phyloP scores from a whole-genome alignment of 2,888 invertebrate genomes.

The Gymnosoma rotundatum region DNA sequence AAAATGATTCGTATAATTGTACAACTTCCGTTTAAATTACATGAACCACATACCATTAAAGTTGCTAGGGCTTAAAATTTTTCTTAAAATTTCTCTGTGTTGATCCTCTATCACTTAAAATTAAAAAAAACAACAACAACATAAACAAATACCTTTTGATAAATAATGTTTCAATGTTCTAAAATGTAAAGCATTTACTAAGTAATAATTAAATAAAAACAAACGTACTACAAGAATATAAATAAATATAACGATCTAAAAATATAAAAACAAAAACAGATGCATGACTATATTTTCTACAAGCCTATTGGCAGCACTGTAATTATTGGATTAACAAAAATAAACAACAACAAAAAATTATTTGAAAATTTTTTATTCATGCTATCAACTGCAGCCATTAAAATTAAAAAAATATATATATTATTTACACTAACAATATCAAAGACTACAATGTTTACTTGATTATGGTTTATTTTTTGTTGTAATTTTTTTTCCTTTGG shows the following conservation, averaged over 20 bases:
- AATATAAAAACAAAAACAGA: conserved; percentile 7
- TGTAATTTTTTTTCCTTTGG: no score
- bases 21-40: no score
- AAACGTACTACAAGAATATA: conserved; percentile 20
- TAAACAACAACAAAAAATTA: no score
- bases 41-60: no score
- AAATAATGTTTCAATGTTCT: conserved; percentile 69
- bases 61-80: no score
- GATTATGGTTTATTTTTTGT: not conserved
- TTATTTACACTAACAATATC: conserved; percentile 7
- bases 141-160: conserved; percentile 36
- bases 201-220: conserved; percentile 47
- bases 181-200: conserved; percentile 70
- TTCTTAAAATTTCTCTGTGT: not conserved
- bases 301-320: conserved; percentile 68
- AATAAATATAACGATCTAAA: conserved; percentile 4
- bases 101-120: not conserved
- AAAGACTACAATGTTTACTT: conserved; percentile 41
- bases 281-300: conserved; percentile 67
- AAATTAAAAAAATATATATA: not conserved
- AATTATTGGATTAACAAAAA: conserved; percentile 42
- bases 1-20: no score
- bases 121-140: not conserved
- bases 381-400: conserved; percentile 17
- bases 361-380: conserved; percentile 11